phyloP scores from a whole-genome alignment of 2,888 invertebrate species.

The Drosophila cognata region DNA sequence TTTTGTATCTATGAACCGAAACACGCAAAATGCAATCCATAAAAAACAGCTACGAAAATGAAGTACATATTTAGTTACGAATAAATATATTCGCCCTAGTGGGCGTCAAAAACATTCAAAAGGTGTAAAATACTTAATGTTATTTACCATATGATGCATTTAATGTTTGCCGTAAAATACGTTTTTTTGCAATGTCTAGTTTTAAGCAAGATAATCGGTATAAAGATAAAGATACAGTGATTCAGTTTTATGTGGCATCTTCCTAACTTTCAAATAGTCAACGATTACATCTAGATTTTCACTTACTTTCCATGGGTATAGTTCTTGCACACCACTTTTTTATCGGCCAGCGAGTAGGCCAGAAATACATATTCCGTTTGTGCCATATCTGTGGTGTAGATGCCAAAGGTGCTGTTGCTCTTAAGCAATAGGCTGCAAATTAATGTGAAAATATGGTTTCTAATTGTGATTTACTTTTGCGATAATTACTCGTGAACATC shows the following conservation, averaged over 20 bases:
- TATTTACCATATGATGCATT: constrained; percentile 84
- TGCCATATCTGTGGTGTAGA: constrained; percentile 70
- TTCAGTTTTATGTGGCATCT: constrained; percentile 24
- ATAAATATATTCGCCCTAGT: constrained; percentile 19
- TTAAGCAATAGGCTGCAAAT: constrained; percentile 71
- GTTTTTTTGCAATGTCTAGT: constrained; percentile 83
- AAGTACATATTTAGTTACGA: constrained; percentile 16
- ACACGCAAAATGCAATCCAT: constrained; percentile 68
- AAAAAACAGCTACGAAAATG: constrained; percentile 44
- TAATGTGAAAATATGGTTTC: background rate
- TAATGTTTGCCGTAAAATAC: constrained; percentile 83
- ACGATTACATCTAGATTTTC: constrained; percentile 8
- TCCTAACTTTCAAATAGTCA: constrained; percentile 25
- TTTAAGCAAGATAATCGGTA: constrained; percentile 54
- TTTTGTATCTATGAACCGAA: constrained; percentile 45
- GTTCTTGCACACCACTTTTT: constrained; percentile 73
- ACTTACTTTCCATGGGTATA: constrained; percentile 82
- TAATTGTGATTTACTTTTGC: accelerated
- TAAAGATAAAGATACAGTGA: constrained; percentile 63
- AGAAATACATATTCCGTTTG: constrained; percentile 79
- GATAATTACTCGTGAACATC: constrained; percentile 76
- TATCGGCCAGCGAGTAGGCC: constrained; percentile 73
- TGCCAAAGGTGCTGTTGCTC: constrained; percentile 72
- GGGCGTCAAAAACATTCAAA: constrained; percentile 44
- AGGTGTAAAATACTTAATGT: constrained; percentile 49